Evolutionary conservation across 1,140 invertebrate species (phyloP).

Genomic region (Drosophila parvula): DNA sequence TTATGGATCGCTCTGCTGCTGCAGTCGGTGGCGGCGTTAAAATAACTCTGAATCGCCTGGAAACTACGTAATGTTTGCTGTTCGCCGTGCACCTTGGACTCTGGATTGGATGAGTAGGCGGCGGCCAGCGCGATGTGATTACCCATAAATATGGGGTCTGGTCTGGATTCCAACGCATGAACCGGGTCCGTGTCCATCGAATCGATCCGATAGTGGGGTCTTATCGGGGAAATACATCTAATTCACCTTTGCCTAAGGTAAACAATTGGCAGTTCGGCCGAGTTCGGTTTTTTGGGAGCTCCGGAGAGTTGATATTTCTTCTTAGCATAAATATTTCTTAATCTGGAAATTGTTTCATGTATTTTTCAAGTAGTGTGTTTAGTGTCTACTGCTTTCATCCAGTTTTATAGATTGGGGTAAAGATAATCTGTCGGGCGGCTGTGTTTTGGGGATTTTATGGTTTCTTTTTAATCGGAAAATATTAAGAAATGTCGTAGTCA

Average conservation of each 20-base stretch:
- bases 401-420: not conserved
- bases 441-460: no score
- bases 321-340: not conserved
- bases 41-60: slow-evolving; percentile 69
- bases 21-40: slow-evolving; percentile 60
- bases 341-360: not conserved
- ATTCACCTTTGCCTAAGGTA: slow-evolving; percentile 19
- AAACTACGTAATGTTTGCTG: slow-evolving; percentile 71
- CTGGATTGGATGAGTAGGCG: slow-evolving; percentile 45
- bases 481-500: not conserved
- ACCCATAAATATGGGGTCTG: slow-evolving; percentile 22
- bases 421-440: no score
- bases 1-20: slow-evolving; percentile 40
- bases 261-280: slow-evolving; percentile 2
- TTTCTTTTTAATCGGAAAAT: not conserved
- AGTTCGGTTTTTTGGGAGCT: not conserved
- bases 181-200: slow-evolving; percentile 30
- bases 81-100: slow-evolving; percentile 54
- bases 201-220: slow-evolving; percentile 10
- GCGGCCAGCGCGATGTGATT: slow-evolving; percentile 27
- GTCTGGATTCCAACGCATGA: slow-evolving; percentile 29
- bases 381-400: not conserved
- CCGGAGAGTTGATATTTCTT: not conserved
- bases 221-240: slow-evolving; percentile 17
- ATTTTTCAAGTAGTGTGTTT: no score